Percentiles rank a stretch among this genome's conserved stretches.
These are phyloP conservation scores for Rhyacichthys aspro DNA, from an alignment of 2,797 vertebrate species.

Conservation along the genomic window DNA sequence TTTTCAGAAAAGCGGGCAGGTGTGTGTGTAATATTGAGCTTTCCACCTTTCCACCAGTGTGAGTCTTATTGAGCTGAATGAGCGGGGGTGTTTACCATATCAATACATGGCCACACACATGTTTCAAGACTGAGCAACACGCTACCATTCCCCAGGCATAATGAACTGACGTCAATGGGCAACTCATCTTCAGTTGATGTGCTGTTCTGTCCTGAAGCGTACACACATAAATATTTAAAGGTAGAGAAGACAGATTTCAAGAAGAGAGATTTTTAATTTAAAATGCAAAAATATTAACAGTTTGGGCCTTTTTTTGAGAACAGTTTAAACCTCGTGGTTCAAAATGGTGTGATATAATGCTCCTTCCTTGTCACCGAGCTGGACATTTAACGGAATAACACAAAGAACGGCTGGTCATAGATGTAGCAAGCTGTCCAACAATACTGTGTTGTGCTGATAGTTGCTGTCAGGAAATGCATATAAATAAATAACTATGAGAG, in stretches of 20 bases:
- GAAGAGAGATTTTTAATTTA: too few species aligned
- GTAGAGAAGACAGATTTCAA: too few species aligned
- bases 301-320: too few species aligned
- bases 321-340: too few species aligned
- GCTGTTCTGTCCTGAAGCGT: too few species aligned
- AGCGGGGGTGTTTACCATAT: slow-evolving; percentile 13
- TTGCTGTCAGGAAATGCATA: neutral
- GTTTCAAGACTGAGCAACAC: slow-evolving; percentile 6
- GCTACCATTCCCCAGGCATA: neutral
- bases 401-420: too few species aligned
- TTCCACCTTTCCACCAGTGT: slow-evolving; percentile 12
- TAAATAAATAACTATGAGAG: slow-evolving; percentile 8
- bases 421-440: slow-evolving; percentile 15
- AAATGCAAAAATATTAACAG: too few species aligned
- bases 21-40: slow-evolving; percentile 14
- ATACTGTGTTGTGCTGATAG: slow-evolving; percentile 15
- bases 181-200: neutral
- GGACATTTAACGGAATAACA: too few species aligned
- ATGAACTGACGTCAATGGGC: neutral
- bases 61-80: slow-evolving; percentile 20
- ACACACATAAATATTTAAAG: too few species aligned
- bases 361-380: too few species aligned
- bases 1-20: slow-evolving; percentile 23
- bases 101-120: slow-evolving; percentile 24
- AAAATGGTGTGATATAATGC: neutral